Evolutionary conservation across 2,113 vertebrate genomes (phyloP), one percentile per base, ranked within the genome.

Genomic region (Lepus americanus): DNA sequence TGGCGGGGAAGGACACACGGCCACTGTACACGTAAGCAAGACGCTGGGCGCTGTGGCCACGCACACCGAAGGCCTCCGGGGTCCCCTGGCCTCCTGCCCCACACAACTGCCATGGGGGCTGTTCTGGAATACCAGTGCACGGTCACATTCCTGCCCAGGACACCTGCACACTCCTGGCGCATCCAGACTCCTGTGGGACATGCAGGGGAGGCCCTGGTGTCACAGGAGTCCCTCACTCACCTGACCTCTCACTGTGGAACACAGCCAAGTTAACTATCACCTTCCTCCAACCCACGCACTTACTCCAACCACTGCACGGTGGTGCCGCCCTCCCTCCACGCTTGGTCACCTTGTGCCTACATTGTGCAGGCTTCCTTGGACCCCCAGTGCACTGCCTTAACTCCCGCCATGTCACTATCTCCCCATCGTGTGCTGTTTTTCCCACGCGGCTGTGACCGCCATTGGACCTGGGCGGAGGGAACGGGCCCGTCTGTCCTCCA

Each of bases 1-100:
- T 99, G 96, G 85, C 3, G 55, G 55, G 19, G 72, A 66, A 89
- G 53, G 27, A 95, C 96, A 95, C 96, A 95, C 0, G 84, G 95
- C 2, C 20, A 89, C 90, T 86, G 31, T 95, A 90, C 33, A n/a
- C 8, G 22, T 64, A 64, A 66, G 63, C 33, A 9, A 44, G 22
- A 72, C 2, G 5, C 23, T 0, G 0, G 6, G 9, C 0, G 2
- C 23, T 49, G 10, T 2, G 5, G 14, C 64, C 13, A 16, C 0
- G 33, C 63, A 64, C 19, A 3, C 19, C 0, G 61, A 81, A 79
- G 86, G 61, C 19, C 33, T 27, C 33, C 2, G 25, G n/a, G 20
- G 19, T 23, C 29, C 4, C 5, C 72, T 53, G 55, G 36, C 59
- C 74, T 67, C 73, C 66, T 86, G 27, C 25, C 72, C 93, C 23